Evolutionary conservation across 2,797 vertebrate genomes (phyloP), one percentile per base, ranked within the genome.

Genomic region (Poeciliopsis infans): DNA sequence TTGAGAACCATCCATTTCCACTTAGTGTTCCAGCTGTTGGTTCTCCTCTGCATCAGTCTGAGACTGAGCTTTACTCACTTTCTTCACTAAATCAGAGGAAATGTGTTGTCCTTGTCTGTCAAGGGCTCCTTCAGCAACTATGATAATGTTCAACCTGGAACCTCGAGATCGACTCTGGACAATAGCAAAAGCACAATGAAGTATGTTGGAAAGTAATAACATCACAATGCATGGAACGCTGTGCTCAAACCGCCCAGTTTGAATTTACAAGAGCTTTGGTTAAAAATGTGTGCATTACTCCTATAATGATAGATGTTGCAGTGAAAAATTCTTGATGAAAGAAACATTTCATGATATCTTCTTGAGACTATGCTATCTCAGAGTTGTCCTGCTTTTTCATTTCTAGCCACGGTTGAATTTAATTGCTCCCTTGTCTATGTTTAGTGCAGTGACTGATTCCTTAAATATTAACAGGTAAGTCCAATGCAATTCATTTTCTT

Each of bases 61-160:
- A 77, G 16, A 76, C 87, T 74, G 57, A 79, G 86, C 74, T 82
- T 80, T 94, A 92, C 97, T 96, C 92, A 98, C 97, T 0, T 90
- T 81, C 90, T 97, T 97, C 80, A 98, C 94, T 77, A 93, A 89
- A 0, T 95, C 95, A 2, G 97, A 96, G 43, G 96, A 95, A 91
- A 98, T 97, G 73, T 95, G 79, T 47, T 95, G 96, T 83, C 97
- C 97, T 0, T 96, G 90, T 87, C 84, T 95, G 94, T 98, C 95
- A 0, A 96, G 96, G 28, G 97, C 97, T 0, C 97, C 97, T 87
- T 98, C 97, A 0, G 97, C 97, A 79, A 97, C 97, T 74, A 98
- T 98, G 89, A 98, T 97, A 92, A 98, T 98, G 92, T 98, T 98
- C 91, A 98, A 93, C 83, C 97, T 96, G 64, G 96, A 97, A 89